These are phyloP conservation scores for Labroides dimidiatus DNA, from an alignment of 2,797 vertebrate genomes.

Conservation along the genomic window DNA sequence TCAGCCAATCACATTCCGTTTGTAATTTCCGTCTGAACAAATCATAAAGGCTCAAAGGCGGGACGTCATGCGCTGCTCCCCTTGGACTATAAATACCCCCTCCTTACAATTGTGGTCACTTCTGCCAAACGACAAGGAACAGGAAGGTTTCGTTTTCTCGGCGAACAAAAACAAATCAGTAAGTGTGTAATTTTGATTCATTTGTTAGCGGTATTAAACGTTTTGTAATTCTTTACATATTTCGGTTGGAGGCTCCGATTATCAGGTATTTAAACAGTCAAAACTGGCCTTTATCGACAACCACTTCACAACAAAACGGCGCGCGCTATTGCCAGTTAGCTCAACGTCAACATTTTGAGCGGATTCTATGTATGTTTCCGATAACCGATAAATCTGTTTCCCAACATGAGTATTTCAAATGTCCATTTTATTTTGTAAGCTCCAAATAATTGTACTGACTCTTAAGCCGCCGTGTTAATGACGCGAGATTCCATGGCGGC, in stretches of 20 bases:
- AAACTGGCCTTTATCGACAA: accelerated
- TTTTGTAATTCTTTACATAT: no score
- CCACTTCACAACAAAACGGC: constrained; percentile 50
- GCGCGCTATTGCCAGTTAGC: constrained; percentile 49
- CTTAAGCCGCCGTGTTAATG: accelerated
- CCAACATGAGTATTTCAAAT: no score
- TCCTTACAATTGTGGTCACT: background rate
- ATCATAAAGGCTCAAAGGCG: constrained; percentile 28
- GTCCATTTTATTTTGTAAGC: no score
- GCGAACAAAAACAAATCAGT: constrained; percentile 41
- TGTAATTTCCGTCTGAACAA: constrained; percentile 23
- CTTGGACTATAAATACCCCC: constrained; percentile 60
- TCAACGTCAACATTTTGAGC: constrained; percentile 20
- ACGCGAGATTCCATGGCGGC: background rate
- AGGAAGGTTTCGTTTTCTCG: accelerated
- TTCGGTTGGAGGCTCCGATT: no score
- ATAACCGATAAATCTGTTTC: no score
- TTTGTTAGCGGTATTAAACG: no score
- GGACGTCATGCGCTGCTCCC: background rate
- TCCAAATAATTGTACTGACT: no score
- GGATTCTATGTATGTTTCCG: no score
- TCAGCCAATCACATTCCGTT: constrained; percentile 42
- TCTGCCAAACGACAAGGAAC: accelerated
- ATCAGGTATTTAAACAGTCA: accelerated
- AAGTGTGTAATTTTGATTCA: no score